Evolutionary conservation across 2,113 vertebrate genomes (phyloP).

Genomic region (Bubo scandiacus): DNA sequence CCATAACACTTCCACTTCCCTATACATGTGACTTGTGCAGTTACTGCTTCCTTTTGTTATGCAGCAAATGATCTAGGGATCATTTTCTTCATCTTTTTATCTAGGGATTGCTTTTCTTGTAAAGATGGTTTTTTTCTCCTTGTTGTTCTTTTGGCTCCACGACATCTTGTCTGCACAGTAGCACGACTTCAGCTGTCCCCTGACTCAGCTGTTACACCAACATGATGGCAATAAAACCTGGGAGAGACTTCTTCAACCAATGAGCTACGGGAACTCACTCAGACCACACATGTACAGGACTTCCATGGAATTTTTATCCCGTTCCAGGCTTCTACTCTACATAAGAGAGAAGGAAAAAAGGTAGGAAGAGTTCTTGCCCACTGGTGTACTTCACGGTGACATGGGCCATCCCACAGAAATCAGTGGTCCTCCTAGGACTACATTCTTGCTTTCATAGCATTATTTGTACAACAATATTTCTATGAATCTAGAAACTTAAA

Average conservation of each 20-base stretch:
- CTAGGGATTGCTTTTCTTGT: neutral
- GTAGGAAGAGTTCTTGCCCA: neutral
- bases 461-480: neutral
- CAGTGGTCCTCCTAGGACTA: neutral
- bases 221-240: neutral
- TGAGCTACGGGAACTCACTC: fast-evolving
- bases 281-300: neutral
- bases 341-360: neutral
- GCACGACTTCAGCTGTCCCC: neutral
- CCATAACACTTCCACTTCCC: neutral
- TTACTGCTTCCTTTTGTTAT: neutral
- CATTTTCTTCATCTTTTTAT: neutral
- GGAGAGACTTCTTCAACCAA: neutral
- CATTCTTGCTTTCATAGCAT: fast-evolving
- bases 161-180: neutral
- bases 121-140: neutral
- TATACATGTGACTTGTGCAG: neutral
- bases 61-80: neutral
- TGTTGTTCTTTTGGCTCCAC: neutral
- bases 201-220: neutral
- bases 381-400: neutral
- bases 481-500: neutral
- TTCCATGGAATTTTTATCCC: neutral
- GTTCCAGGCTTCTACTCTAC: neutral
- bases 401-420: neutral